Conservation (phyloP, 37 sponge, comb jelly and placozoan genomes). For the Halisarca cf. caerulea region DNA sequence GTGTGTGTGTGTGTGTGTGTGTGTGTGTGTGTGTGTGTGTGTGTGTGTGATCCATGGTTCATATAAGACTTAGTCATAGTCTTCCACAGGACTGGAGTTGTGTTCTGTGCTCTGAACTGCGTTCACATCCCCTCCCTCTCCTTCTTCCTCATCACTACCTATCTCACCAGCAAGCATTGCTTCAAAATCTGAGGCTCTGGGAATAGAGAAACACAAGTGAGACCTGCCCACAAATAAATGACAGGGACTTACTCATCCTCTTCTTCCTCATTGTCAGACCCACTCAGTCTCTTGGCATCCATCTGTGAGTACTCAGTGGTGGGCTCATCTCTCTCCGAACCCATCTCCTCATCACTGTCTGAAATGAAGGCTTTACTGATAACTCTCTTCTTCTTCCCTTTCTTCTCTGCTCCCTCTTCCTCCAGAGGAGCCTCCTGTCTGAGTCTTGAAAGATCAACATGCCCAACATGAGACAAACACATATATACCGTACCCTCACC, state of each 20-base stretch:
- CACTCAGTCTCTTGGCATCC: neutral
- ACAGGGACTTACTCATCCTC: neutral
- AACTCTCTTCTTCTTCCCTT: constrained; percentile 49
- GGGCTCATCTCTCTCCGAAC: neutral
- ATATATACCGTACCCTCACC: neutral
- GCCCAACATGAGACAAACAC: too few species aligned
- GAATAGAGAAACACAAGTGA: neutral
- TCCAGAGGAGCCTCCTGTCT: too few species aligned
- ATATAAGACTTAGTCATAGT: too few species aligned
- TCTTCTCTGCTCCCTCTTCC: neutral
- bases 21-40: too few species aligned
- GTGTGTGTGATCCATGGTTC: too few species aligned
- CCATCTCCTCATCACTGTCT: constrained; percentile 54
- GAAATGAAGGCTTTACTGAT: constrained; percentile 73
- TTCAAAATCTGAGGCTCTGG: constrained; percentile 22
- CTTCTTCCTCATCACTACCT: neutral
- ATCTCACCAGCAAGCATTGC: constrained; percentile 9
- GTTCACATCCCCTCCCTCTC: too few species aligned
- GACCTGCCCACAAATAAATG: neutral
- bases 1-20: too few species aligned
- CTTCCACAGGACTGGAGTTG: too few species aligned
- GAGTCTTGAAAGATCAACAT: too few species aligned
- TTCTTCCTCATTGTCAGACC: neutral
- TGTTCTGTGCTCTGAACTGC: too few species aligned
- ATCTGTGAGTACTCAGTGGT: neutral